Base-by-base conservation (phyloP, 1,140 invertebrate genomes). In the Nephila pilipes region DNA sequence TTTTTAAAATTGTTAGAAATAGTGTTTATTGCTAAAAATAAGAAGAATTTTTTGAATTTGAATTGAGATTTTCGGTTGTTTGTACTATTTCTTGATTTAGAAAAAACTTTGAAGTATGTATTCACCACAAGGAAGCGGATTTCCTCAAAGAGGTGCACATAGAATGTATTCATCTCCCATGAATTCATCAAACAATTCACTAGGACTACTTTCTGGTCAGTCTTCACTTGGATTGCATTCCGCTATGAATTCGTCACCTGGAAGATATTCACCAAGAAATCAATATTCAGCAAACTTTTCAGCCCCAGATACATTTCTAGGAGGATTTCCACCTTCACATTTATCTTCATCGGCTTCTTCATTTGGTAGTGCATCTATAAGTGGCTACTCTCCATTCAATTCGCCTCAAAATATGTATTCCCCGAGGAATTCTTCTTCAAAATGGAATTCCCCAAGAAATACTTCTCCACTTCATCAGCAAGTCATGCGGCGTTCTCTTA, bases 261-360 rank as follows among this genome's bases (percentile, higher is more conserved):
- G 63, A n/a, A 65, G 63, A 25, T 65, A n/a, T 65, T 65, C 46
- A 46, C 46, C 75, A 32, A 22, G 29, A 46, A 80, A 80, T 80
- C 29, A 36, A 18, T 46, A 22, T 22, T 16, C 12, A 6, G 38
- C 32, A 46, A 6, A 12, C 5, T 80, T 38, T 29, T 80, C 75
- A 80, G 12, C 75, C 6, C 36, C 20, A 36, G 18, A 36, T 38
- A 18, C 29, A 5, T 80, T 32, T 80, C 38, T 18, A 80, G 20
- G 20, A 32, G 32, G 12, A 80, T 80, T 29, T 20, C 22, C 63
- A 12, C 63, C 63, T 6, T 8, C 22, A 65, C 14, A 65, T 65
- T 1, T n/a, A 80, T 46, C 75, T 22, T 16, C 20, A 80, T 8
- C 14, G 25, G 22, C 22, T 25, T 75, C 29, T n/a, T 29, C 16